Percentiles rank a stretch among this genome's conserved stretches.
Evolutionary conservation across 2,113 vertebrate genomes (phyloP).

Genomic region (Eptatretus burgeri): DNA sequence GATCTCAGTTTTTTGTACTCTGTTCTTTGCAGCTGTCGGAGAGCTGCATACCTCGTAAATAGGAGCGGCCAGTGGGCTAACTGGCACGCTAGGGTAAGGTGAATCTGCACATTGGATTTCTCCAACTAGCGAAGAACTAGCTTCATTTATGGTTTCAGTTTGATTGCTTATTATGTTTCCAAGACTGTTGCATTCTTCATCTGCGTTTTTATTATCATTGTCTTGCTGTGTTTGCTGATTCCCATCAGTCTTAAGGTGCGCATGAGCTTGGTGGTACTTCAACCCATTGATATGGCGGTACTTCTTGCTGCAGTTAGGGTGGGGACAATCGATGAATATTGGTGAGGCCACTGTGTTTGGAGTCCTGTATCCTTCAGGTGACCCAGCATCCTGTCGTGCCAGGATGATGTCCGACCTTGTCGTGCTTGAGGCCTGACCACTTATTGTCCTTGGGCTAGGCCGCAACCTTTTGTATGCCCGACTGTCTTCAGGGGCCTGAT

Average conservation of each 20-base stretch:
- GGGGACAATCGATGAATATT: conserved; percentile 82
- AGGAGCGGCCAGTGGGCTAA: neutral
- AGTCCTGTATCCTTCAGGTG: conserved; percentile 28
- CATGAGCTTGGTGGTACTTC: conserved; percentile 91
- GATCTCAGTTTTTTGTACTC: conserved; percentile 1
- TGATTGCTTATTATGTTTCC: neutral
- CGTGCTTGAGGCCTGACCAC: conserved; percentile 29
- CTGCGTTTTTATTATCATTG: conserved; percentile 27
- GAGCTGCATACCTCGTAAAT: neutral
- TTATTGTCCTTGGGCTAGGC: conserved; percentile 73
- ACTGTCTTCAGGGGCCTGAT: conserved; percentile 93
- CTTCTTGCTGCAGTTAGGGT: conserved; percentile 96
- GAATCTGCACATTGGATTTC: no score
- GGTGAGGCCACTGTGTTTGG: conserved; percentile 75
- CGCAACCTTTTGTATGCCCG: conserved; percentile 16
- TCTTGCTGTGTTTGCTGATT: conserved; percentile 67
- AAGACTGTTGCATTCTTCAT: conserved; percentile 22
- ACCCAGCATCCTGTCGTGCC: conserved; percentile 34
- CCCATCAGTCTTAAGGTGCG: conserved; percentile 68
- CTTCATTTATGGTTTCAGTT: no score
- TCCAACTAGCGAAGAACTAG: no score
- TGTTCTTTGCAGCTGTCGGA: neutral
- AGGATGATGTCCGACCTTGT: conserved; percentile 16
- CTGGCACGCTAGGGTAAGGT: neutral
- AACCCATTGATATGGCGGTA: conserved; percentile 99